Base-by-base conservation (phyloP, 1,140 invertebrate species). In the Drosophila pectinifera region DNA sequence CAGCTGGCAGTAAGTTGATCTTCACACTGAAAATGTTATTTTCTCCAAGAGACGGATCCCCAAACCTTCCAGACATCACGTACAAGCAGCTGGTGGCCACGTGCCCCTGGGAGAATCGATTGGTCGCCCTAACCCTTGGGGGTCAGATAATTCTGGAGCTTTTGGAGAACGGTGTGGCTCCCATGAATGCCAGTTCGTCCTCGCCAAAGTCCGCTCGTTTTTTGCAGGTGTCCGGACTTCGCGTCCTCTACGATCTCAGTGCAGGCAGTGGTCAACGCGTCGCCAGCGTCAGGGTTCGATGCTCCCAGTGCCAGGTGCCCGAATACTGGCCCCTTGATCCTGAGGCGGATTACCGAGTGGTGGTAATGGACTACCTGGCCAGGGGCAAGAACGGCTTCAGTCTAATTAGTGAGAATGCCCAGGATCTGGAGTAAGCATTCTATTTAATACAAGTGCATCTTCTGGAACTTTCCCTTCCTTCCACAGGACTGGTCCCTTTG, bases 61-160 rank as follows among this genome's bases (percentile, higher is more conserved):
- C 45, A n/a, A 8, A 90, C 92, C 18, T 11, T 10, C 5, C 92
- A 92, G 94, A 93, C 28, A 94, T 97, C 14, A 96, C 94, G 18
- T 95, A 94, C n/a, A 95, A 94, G 45, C 95, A 95, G 51, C 78
- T 96, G 1, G 79, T 96, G 10, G 94, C 94, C 62, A 93, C 94
- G 6, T 92, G 94, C n/a, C 96, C 96, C 4, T 97, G 96, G 80
- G 94, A 95, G 75, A 96, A 96, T 91, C 94, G 93, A n/a, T 93
- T 96, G 34, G 94, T 96, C 69, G 92, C 95, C 1, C 92, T 96
- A 14, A 94, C 94, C 43, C 77, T 96, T 22, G 92, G 89, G 11
- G 96, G 96, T 0, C 81, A 92, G n/a, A 91, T 95, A 70, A 78
- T 97, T 13, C 79, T 93, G 57, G 86, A 94, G 63, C 94, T 94